phyloP scores from a whole-genome alignment of 2,888 invertebrate species.

The Endomychus coccineus region DNA sequence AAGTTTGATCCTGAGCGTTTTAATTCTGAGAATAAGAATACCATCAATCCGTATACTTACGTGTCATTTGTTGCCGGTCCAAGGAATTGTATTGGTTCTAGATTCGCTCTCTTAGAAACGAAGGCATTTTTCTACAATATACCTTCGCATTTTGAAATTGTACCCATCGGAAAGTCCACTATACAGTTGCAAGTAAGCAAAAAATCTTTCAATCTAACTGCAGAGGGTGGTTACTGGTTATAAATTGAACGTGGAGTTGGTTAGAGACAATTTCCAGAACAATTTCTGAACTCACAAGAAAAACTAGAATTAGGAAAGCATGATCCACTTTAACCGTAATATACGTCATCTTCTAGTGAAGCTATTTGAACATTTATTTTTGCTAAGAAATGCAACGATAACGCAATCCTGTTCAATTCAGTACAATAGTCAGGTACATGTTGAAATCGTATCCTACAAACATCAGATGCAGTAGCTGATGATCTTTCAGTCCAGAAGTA shows the following conservation, averaged over 20 bases:
- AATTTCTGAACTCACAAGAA: too few species aligned
- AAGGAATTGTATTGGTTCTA: slow-evolving; percentile 45
- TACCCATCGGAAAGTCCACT: slow-evolving; percentile 27
- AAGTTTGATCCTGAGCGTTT: slow-evolving; percentile 43
- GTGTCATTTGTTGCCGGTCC: slow-evolving; percentile 49
- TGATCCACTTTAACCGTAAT: too few species aligned
- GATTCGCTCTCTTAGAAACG: slow-evolving; percentile 32
- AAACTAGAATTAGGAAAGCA: too few species aligned
- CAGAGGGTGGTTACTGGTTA: slow-evolving; percentile 32
- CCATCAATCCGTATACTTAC: slow-evolving; percentile 43
- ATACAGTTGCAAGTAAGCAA: slow-evolving; percentile 28
- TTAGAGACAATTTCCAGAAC: too few species aligned
- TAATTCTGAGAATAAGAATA: slow-evolving; percentile 26
- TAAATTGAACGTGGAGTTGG: slow-evolving; percentile 26
- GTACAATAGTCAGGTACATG: too few species aligned
- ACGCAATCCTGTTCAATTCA: too few species aligned
- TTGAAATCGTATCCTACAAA: too few species aligned
- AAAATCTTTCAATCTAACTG: slow-evolving; percentile 19
- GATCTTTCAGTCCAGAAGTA: too few species aligned
- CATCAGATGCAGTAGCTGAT: too few species aligned
- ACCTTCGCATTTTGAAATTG: slow-evolving; percentile 29
- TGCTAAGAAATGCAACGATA: too few species aligned
- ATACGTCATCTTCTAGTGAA: too few species aligned
- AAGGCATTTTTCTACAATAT: slow-evolving; percentile 30
- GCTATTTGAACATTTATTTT: too few species aligned